Percentiles rank a stretch among this genome's conserved stretches.
Evolutionary conservation across 2,113 vertebrate genomes (phyloP).

Genomic region (Anarhynchus alexandrinus): DNA sequence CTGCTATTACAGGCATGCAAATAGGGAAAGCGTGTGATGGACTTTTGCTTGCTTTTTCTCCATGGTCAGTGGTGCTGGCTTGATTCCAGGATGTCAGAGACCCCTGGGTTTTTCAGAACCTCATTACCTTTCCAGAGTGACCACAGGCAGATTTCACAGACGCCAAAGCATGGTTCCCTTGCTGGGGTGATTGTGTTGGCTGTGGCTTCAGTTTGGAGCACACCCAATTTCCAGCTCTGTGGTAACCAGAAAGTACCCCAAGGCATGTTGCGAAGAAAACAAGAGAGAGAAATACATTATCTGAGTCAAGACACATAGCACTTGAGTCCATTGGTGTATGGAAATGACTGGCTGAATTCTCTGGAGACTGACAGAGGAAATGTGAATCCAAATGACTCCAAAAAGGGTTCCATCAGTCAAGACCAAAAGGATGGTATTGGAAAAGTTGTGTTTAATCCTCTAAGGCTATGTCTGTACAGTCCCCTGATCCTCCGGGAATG

Average conservation of each 20-base stretch:
- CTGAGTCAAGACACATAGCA: background rate
- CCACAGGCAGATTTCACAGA: background rate
- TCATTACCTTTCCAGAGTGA: background rate
- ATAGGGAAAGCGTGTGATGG: background rate
- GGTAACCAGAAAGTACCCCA: background rate
- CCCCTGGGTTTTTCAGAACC: background rate
- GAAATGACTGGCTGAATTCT: background rate
- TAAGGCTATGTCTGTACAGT: background rate
- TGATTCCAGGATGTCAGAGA: background rate
- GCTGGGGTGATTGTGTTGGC: background rate
- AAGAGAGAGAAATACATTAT: background rate
- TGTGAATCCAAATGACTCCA: background rate
- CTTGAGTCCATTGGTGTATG: background rate
- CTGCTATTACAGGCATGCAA: background rate
- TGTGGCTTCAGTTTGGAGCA: background rate
- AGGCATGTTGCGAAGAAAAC: background rate
- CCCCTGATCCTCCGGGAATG: background rate
- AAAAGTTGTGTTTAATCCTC: background rate
- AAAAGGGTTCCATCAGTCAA: background rate
- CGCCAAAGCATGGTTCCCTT: background rate
- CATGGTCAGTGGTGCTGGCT: background rate
- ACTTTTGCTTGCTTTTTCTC: background rate
- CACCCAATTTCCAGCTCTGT: background rate
- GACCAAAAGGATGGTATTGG: background rate
- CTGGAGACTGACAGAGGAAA: background rate